phyloP scores from a whole-genome alignment of 2,888 invertebrate genomes.

The Chrysodeixis includens region DNA sequence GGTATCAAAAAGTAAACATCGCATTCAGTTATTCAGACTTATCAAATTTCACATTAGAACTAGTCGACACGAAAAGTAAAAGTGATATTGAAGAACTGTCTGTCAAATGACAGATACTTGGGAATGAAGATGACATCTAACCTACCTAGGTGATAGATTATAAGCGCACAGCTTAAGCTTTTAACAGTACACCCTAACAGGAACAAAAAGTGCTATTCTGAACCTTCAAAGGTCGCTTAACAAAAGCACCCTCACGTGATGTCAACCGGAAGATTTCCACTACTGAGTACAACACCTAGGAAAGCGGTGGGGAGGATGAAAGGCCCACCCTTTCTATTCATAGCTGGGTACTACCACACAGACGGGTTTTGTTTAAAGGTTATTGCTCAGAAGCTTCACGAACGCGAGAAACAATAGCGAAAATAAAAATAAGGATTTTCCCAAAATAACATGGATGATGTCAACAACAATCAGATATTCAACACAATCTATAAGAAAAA shows the following conservation, averaged over 20 bases:
- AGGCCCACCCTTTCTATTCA: conserved; percentile 45
- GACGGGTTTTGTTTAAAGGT: conserved; percentile 33
- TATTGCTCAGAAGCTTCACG: conserved; percentile 8
- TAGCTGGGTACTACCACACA: conserved; percentile 34
- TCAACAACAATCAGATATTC: not conserved
- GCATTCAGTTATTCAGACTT: not conserved
- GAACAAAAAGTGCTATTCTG: conserved; percentile 16
- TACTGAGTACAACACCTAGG: conserved; percentile 50
- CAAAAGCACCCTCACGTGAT: conserved; percentile 37
- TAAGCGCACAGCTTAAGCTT: not conserved
- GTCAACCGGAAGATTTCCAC: conserved; percentile 43
- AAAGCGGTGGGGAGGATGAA: conserved; percentile 49
- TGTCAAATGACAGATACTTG: too few species aligned
- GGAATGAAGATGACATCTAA: not conserved
- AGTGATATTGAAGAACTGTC: not conserved
- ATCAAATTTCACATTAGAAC: not conserved
- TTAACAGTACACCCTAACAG: conserved; percentile 2
- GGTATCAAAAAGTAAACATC: conserved; percentile 1
- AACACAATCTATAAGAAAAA: not conserved
- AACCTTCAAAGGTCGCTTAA: conserved; percentile 27
- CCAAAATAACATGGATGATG: not conserved
- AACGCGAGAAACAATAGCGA: not conserved
- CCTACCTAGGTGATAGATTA: not conserved
- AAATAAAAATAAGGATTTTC: not conserved
- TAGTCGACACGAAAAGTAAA: not conserved